phyloP scores from a whole-genome alignment of 2,113 vertebrate species.

The Phainopepla nitens region DNA sequence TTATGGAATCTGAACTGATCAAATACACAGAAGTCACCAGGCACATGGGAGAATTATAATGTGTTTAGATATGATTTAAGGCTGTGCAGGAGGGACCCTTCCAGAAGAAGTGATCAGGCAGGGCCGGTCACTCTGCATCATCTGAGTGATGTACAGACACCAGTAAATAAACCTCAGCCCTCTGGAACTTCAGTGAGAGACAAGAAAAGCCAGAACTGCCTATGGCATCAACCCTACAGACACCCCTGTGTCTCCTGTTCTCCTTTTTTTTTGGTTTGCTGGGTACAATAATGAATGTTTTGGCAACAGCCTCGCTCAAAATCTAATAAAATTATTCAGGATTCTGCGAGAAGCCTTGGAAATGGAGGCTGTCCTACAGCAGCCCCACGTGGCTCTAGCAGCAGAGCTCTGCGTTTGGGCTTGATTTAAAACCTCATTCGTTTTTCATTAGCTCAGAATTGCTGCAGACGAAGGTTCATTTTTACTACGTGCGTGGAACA shows the following conservation, averaged over 20 bases:
- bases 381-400: neutral
- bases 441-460: constrained; percentile 67
- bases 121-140: constrained; percentile 50
- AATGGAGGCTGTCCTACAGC: constrained; percentile 44
- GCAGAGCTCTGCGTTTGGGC: neutral
- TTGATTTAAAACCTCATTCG: constrained; percentile 67
- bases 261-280: neutral
- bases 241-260: neutral
- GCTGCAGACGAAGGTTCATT: constrained; percentile 57
- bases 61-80: constrained; percentile 71
- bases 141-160: constrained; percentile 32
- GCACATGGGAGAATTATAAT: constrained; percentile 71
- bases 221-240: neutral
- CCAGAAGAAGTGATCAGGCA: constrained; percentile 33
- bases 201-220: neutral
- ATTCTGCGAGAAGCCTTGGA: constrained; percentile 27
- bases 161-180: constrained; percentile 4
- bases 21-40: constrained; percentile 66
- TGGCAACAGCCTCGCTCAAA: constrained; percentile 41
- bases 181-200: neutral
- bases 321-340: constrained; percentile 41
- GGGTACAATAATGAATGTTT: neutral
- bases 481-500: constrained; percentile 19
- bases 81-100: constrained; percentile 56
- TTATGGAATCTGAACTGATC: constrained; percentile 78